Evolutionary conservation across 1,140 invertebrate genomes (phyloP).

Genomic region (Anagrus nilaparvatae): DNA sequence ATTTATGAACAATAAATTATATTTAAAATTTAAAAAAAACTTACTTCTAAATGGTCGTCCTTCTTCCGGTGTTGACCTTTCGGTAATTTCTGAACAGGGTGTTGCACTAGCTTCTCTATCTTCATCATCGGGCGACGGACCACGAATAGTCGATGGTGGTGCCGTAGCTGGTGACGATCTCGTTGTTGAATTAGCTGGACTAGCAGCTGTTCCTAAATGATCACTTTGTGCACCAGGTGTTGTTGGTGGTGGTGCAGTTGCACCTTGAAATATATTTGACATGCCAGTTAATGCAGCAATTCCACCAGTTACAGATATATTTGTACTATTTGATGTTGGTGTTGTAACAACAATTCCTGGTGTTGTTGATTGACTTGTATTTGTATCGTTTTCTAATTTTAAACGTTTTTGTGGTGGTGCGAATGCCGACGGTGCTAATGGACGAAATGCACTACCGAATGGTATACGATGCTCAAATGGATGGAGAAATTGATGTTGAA

Average conservation of each 20-base stretch:
- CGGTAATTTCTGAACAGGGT: slow-evolving; percentile 46
- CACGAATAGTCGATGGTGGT: slow-evolving; percentile 14
- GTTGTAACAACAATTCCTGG: too few relatives aligned
- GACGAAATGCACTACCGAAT: slow-evolving; percentile 35
- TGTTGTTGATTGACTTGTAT: too few relatives aligned
- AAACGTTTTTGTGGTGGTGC: slow-evolving; percentile 45
- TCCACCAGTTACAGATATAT: too few relatives aligned
- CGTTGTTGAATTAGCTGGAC: slow-evolving; percentile 25
- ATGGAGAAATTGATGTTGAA: slow-evolving; percentile 45
- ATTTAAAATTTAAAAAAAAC: slow-evolving; percentile 21
- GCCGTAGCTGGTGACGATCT: slow-evolving; percentile 20
- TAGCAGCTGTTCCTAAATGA: too few relatives aligned
- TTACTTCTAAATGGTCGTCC: slow-evolving; percentile 45
- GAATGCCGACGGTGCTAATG: slow-evolving; percentile 43
- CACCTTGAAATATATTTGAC: slow-evolving; percentile 28
- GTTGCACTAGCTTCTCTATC: slow-evolving; percentile 44
- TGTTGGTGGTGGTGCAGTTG: too few relatives aligned
- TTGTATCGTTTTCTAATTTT: slow-evolving; percentile 43
- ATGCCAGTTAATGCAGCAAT: too few relatives aligned
- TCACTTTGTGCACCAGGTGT: too few relatives aligned
- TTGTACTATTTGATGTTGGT: too few relatives aligned
- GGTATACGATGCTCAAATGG: slow-evolving; percentile 40
- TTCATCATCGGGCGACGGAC: slow-evolving; percentile 37
- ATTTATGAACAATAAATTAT: not conserved
- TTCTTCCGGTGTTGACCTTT: slow-evolving; percentile 47